Evolutionary conservation across 2,113 vertebrate genomes (phyloP), one percentile per base, ranked within the genome.

Genomic region (Pollimyrus isidori): DNA sequence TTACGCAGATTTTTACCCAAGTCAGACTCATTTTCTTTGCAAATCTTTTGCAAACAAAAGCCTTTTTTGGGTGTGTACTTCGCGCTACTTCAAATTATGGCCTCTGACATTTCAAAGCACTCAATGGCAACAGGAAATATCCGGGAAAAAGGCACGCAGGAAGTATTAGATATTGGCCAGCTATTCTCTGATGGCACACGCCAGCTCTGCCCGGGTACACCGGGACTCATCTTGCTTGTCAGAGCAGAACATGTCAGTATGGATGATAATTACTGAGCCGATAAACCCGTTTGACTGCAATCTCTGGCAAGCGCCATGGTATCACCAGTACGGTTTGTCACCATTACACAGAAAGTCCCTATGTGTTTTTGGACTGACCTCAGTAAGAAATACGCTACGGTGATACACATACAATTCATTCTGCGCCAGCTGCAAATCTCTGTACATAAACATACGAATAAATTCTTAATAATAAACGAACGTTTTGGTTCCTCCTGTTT

Each of bases 191-290:
- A 80, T 42, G 73, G 73, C 73, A 42, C 35, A 42, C 73, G 73
- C 73, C 30, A 48, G 42, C 39, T 45, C 45, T 48, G 42, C 39
- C 19, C 82, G 62, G 7, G 82, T 46, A 48, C 82, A n/a, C 45
- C 82, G 39, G 42, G 17, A 48, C 82, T 84, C 82, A 84, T 48
- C 82, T n/a, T 84, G 50, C n/a, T 39, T 85, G 30, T 56, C 52
- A 26, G 76, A 58, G 50, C 53, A 56, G 49, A 84, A 84, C 76
- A 89, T 89, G 88, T 84, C 88, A 89, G 80, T 58, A 85, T 89
- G 19, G 82, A 84, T 84, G 53, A 58, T 89, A 89, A 83, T 85
- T 85, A 58, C 52, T 56, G 49, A 83, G 21, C 39, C 49, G 73
- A 49, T 84, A 85, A 84, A 84, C 80, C 50, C 80, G 53, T 89